Percentiles rank a stretch among this genome's conserved stretches.
Evolutionary conservation across 2,797 vertebrate species (phyloP).

Genomic region (Emydoidea blandingii): DNA sequence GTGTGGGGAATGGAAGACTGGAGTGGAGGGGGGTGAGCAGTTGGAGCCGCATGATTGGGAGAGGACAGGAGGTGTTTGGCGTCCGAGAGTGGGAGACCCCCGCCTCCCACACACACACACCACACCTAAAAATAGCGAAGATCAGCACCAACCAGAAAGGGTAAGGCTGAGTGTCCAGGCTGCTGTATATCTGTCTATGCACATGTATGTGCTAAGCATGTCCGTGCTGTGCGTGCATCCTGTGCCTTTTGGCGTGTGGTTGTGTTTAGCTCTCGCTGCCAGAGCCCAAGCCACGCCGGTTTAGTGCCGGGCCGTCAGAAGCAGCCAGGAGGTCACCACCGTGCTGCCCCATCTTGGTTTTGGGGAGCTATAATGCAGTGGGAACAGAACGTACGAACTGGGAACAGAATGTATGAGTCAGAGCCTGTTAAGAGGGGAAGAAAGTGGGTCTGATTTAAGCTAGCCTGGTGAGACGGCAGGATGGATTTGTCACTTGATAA

Average conservation of each 20-base stretch:
- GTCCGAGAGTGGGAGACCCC: not conserved
- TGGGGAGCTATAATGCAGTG: not conserved
- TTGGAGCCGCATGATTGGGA: not conserved
- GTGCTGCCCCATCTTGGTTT: fast-evolving
- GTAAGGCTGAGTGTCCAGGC: not conserved
- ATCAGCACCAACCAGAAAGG: not conserved
- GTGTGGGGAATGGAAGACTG: not conserved
- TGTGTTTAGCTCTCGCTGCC: not conserved
- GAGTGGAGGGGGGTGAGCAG: not conserved
- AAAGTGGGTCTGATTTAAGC: conserved; percentile 54
- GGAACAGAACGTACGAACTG: not conserved
- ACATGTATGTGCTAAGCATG: not conserved
- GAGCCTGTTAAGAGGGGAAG: conserved; percentile 47
- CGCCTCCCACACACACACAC: not conserved
- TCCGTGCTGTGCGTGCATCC: too few relatives aligned
- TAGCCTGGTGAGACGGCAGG: conserved; percentile 44
- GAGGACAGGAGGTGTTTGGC: not conserved
- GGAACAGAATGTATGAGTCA: not conserved
- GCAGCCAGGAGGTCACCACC: not conserved
- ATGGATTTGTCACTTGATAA: conserved; percentile 47
- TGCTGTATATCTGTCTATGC: too few relatives aligned
- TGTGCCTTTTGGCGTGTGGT: too few relatives aligned
- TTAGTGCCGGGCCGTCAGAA: not conserved
- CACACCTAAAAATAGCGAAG: not conserved
- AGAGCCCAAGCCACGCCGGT: not conserved